Percentiles rank a stretch among this genome's conserved stretches.
Evolutionary conservation across 2,113 vertebrate species (phyloP).

Genomic region (Hyla sarda): DNA sequence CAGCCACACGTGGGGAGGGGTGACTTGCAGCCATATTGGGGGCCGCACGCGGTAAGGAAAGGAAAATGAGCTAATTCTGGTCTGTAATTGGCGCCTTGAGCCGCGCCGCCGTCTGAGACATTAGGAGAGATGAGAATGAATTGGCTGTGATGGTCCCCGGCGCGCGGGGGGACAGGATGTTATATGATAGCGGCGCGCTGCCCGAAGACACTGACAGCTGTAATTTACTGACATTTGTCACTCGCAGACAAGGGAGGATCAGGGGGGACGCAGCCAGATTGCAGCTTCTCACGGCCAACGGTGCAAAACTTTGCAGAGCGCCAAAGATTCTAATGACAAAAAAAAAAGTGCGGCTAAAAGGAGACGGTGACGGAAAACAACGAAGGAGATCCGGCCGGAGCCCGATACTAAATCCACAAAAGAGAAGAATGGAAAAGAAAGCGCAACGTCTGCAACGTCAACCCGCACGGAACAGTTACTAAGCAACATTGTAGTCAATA

Average conservation of each 20-base stretch:
- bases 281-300: neutral
- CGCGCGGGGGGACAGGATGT: neutral
- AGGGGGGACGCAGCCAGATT: neutral
- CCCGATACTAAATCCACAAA: too few relatives aligned
- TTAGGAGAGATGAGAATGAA: neutral
- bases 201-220: conserved; percentile 28
- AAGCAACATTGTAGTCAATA: too few relatives aligned
- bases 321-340: neutral
- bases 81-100: conserved; percentile 12
- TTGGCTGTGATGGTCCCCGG: neutral
- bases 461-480: too few relatives aligned
- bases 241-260: neutral
- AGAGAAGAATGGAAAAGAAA: too few relatives aligned
- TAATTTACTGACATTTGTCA: conserved; percentile 31
- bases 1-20: neutral
- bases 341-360: neutral
- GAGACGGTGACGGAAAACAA: neutral
- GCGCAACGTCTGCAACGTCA: too few relatives aligned
- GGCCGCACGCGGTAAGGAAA: neutral
- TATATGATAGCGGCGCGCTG: conserved; percentile 7
- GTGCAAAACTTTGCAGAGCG: neutral
- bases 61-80: neutral
- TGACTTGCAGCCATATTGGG: neutral
- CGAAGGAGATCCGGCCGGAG: too few relatives aligned
- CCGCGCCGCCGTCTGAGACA: neutral